phyloP scores from a whole-genome alignment of 2,113 vertebrate genomes.

The Candoia aspera region DNA sequence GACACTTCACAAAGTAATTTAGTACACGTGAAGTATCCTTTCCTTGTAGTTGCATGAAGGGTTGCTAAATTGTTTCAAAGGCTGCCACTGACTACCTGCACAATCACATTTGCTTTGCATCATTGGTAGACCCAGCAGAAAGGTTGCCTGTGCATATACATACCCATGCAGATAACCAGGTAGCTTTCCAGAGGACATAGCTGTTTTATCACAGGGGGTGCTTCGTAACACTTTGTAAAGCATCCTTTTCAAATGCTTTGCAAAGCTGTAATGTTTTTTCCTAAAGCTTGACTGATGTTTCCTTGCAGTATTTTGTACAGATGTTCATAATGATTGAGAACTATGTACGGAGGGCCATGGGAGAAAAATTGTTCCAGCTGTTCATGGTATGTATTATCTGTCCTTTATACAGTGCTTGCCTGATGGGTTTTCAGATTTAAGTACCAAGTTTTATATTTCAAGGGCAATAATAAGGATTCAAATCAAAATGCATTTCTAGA shows the following conservation, averaged over 20 bases:
- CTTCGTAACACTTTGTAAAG: background rate
- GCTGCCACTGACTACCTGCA: background rate
- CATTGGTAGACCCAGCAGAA: background rate
- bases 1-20: background rate
- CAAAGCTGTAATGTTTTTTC: background rate
- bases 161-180: background rate
- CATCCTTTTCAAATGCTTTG: background rate
- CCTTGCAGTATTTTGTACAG: slow-evolving; percentile 77
- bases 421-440: background rate
- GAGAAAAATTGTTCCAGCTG: slow-evolving; percentile 73
- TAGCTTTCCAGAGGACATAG: background rate
- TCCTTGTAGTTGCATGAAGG: background rate
- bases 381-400: slow-evolving; percentile 71
- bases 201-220: background rate
- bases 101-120: background rate
- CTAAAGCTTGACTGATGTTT: background rate
- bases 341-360: slow-evolving; percentile 70
- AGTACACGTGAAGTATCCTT: background rate
- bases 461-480: background rate
- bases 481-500: background rate
- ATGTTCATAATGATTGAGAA: slow-evolving; percentile 72
- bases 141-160: background rate
- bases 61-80: background rate
- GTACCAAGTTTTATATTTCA: background rate
- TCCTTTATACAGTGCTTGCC: background rate